Evolutionary conservation across 2,888 invertebrate species (phyloP).

Genomic region (Eupithecia pulchellata): DNA sequence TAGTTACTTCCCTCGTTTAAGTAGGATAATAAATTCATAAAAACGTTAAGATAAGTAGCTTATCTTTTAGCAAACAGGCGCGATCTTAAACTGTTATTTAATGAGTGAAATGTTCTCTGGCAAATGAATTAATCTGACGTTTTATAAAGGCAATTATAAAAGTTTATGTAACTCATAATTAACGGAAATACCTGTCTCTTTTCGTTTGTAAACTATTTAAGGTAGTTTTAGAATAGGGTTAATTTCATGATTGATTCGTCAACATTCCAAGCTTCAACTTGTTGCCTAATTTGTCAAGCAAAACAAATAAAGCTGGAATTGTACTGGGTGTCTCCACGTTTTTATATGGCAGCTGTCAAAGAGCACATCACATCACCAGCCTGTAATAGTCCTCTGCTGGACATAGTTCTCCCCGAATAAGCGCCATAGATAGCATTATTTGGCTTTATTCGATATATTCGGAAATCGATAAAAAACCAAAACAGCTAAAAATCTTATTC

Average conservation of each 20-base stretch:
- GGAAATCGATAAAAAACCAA: not conserved
- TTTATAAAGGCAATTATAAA: slow-evolving; percentile 52
- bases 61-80: slow-evolving; percentile 23
- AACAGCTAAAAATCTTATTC: not conserved
- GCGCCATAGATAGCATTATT: too few species aligned
- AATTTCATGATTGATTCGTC: too few species aligned
- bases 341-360: not conserved
- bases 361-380: too few species aligned
- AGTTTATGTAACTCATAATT: slow-evolving; percentile 62
- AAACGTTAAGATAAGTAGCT: slow-evolving; percentile 15
- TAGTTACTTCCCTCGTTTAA: not conserved
- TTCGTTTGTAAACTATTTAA: slow-evolving; percentile 51
- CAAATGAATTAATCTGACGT: slow-evolving; percentile 41
- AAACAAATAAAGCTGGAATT: not conserved
- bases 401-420: too few species aligned
- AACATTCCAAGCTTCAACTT: not conserved
- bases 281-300: not conserved
- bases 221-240: slow-evolving; percentile 12
- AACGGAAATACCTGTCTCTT: slow-evolving; percentile 62
- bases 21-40: not conserved
- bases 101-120: slow-evolving; percentile 36
- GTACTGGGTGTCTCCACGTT: not conserved
- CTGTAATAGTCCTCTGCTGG: too few species aligned
- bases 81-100: slow-evolving; percentile 12
- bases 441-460: too few species aligned